phyloP scores from a whole-genome alignment of 2,888 invertebrate genomes.

The Tipula lateralis region DNA sequence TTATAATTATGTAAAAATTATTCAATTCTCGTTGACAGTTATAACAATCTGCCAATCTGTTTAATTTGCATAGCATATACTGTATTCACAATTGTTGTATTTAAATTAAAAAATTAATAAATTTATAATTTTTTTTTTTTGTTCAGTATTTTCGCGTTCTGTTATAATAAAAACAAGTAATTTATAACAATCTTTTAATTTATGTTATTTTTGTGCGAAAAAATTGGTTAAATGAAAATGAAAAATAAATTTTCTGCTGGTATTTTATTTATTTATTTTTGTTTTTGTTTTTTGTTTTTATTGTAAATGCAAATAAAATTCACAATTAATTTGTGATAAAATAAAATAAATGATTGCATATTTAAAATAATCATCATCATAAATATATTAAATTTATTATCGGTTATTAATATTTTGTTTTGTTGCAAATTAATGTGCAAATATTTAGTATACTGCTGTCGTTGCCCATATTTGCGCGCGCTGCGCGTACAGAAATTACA shows the following conservation, averaged over 20 bases:
- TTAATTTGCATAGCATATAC: not conserved
- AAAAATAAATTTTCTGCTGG: conserved; percentile 11
- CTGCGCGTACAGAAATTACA: not conserved
- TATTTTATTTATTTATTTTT: not conserved
- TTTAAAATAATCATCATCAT: conserved; percentile 24
- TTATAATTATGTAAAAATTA: too few species aligned
- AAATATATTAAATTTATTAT: conserved; percentile 19
- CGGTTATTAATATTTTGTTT: not conserved
- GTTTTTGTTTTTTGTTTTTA: not conserved
- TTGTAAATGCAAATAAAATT: conserved; percentile 8
- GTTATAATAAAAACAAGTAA: not conserved
- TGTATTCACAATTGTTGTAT: not conserved
- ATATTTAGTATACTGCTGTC: not conserved
- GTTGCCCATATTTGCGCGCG: not conserved
- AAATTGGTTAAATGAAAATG: conserved; percentile 11
- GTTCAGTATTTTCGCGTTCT: not conserved
- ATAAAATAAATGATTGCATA: conserved; percentile 19
- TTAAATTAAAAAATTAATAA: conserved; percentile 6
- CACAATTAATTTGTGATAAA: conserved; percentile 24
- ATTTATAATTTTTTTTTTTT: not conserved
- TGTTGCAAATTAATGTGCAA: not conserved
- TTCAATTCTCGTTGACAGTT: too few species aligned
- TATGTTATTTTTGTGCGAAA: conserved; percentile 9
- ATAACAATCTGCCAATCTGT: not conserved
- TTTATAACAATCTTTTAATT: conserved; percentile 24